Base-by-base conservation (phyloP, 2,888 invertebrate genomes). In the Laothoe populi region DNA sequence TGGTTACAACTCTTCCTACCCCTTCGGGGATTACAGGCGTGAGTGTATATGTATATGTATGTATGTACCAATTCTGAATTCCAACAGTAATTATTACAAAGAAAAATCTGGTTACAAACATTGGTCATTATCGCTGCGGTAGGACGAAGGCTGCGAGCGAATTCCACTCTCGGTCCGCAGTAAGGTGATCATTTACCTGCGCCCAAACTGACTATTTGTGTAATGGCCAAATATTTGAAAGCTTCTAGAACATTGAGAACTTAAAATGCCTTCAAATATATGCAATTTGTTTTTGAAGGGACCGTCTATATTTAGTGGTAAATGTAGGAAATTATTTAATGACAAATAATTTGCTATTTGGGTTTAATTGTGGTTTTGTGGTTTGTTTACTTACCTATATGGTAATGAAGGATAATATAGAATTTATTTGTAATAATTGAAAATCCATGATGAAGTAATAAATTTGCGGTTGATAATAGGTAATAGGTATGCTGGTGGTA, bases 171-270 rank as follows among this genome's bases (percentile, higher is more conserved):
- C 60, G 63, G 63, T 46, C n/a, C 64, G 59, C 26, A 4, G 49
- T 63, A 63, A 66, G 64, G 64, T 64, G 61, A 63, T 60, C 59
- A 66, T 35, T 60, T 46, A 35, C 58, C 46, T 60, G 48, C 45
- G 11, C 46, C 11, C 3, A 31, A 8, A 4, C 31, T 53, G 19
- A 31, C 31, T 31, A 53, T 31, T 53, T 31, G 31, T 35, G 16
- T 53, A 35, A 35, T 31, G 19, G 11, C 19, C 44, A 19, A 19
- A 19, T 44, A 16, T 10, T 7, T 16, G 26, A 19, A 53, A 35
- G 35, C 11, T 53, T 35, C 53, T 53, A 53, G 35, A 53, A 19
- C 0, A 19, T 53, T 4, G 8, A 5, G 35, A 16, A 31, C 21
- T 53, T 11, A 31, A n/a, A n/a, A 13, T 35, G 19, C 16, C 26